A percentile compares a stretch with the other conserved stretches of the same genome.
Evolutionary conservation across 2,888 invertebrate species (phyloP).

Genomic region (Hoplodrina blanda): DNA sequence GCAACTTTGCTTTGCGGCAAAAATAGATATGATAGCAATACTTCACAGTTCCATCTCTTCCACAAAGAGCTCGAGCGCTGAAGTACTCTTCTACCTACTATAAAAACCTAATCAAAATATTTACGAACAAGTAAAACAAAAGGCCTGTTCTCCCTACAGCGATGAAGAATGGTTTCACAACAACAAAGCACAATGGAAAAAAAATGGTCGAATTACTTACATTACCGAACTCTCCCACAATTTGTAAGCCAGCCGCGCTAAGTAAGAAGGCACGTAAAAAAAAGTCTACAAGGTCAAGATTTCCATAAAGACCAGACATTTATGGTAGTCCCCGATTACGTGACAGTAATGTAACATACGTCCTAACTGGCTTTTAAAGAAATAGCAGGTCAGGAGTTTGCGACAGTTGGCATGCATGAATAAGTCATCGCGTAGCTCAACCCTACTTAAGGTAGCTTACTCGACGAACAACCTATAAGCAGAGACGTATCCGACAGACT

Average conservation of each 20-base stretch:
- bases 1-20: too few species aligned
- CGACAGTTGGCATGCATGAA: conserved; percentile 40
- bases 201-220: neutral
- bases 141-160: too few species aligned
- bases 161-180: too few species aligned
- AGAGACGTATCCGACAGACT: conserved; percentile 4
- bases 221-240: neutral
- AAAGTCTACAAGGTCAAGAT: conserved; percentile 17
- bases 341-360: conserved; percentile 25
- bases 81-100: too few species aligned
- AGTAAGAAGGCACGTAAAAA: neutral
- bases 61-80: too few species aligned
- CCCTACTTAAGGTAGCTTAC: conserved; percentile 38
- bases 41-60: too few species aligned
- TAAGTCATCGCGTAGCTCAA: conserved; percentile 31
- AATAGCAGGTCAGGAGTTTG: conserved; percentile 29
- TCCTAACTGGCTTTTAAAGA: conserved; percentile 31
- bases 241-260: neutral
- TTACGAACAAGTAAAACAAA: too few species aligned
- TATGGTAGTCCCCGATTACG: conserved; percentile 27
- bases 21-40: too few species aligned
- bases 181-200: too few species aligned
- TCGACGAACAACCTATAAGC: conserved; percentile 11
- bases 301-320: conserved; percentile 15
- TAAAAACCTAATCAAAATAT: too few species aligned